Evolutionary conservation across 2,888 invertebrate species (phyloP), one percentile per base, ranked within the genome.

Genomic region (Hyles lineata): DNA sequence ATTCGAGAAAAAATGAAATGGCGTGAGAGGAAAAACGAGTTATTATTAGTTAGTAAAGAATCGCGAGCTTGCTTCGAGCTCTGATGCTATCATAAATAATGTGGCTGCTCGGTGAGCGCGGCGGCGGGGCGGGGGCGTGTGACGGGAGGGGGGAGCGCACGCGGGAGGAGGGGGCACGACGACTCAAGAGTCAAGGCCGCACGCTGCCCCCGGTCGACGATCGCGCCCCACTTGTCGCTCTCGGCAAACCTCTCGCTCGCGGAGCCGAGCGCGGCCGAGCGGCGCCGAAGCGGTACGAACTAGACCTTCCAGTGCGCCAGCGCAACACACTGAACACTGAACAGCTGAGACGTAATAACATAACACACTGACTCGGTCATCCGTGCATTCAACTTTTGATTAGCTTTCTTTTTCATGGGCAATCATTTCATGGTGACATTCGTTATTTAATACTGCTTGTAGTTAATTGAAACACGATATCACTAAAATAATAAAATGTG

Each of bases 161-260:
- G 79, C 75, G 79, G 82, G 78, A 81, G 82, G 80, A 81, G 81
- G 79, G 82, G 82, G 76, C 80, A 75, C 79, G 79, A 80, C 81
- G 82, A 86, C 88, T 88, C 90, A 93, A 95, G 95, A 96, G 96
- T 96, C 96, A 96, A 96, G 96, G 96, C 95, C 96, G 96, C 96
- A 95, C 96, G 96, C 95, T 96, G 96, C 96, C 96, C 96, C 95
- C 96, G 94, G 90, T 97, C 98, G 93, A 97, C 98, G 96, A 97
- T 98, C 95, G 92, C 92, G 92, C 89, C 91, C 92, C 91, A 91
- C 91, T 90, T 92, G 92, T 91, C 91, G 89, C 92, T 91, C 91
- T 82, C 82, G 75, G 74, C 75, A 80, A 77, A 76, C 79, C 83
- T 92, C 93, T 91, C 92, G 85, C 90, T 92, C 89, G 79, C 82